phyloP scores from a whole-genome alignment of 2,113 vertebrate species.

The Miniopterus natalensis region DNA sequence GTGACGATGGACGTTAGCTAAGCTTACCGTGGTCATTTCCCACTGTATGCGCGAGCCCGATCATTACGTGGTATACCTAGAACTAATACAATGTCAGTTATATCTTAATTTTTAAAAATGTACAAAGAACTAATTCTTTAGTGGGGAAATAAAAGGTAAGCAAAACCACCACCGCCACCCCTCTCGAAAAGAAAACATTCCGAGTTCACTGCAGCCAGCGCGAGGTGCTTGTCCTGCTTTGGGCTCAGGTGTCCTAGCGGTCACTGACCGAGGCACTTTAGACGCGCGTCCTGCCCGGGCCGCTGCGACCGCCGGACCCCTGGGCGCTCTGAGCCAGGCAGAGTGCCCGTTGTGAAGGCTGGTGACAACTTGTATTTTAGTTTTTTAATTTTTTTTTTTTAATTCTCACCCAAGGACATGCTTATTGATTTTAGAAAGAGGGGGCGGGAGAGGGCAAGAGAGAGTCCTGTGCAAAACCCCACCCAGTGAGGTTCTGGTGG shows the following conservation, averaged over 20 bases:
- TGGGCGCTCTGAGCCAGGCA: neutral
- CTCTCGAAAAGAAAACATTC: neutral
- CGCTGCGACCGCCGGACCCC: neutral
- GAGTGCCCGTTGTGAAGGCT: neutral
- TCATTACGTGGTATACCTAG: neutral
- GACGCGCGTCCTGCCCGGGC: neutral
- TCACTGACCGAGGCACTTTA: neutral
- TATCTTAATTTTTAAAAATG: neutral
- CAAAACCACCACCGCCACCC: neutral
- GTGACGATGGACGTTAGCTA: neutral
- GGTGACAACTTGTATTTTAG: neutral
- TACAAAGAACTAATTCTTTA: neutral
- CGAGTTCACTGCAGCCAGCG: neutral
- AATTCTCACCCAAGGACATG: too few species aligned
- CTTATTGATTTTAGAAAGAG: too few species aligned
- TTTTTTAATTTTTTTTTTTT: too few species aligned
- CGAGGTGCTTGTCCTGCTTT: neutral
- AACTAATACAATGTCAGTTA: neutral
- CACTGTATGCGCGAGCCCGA: too few species aligned
- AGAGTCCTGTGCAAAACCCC: neutral
- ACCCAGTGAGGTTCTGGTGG: neutral
- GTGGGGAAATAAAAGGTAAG: neutral
- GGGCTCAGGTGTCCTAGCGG: neutral
- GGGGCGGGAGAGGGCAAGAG: too few species aligned
- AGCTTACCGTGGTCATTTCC: neutral